Evolutionary conservation across 2,797 vertebrate genomes (phyloP), one percentile per base, ranked within the genome.

Genomic region (Pseudomugil gertrudae): DNA sequence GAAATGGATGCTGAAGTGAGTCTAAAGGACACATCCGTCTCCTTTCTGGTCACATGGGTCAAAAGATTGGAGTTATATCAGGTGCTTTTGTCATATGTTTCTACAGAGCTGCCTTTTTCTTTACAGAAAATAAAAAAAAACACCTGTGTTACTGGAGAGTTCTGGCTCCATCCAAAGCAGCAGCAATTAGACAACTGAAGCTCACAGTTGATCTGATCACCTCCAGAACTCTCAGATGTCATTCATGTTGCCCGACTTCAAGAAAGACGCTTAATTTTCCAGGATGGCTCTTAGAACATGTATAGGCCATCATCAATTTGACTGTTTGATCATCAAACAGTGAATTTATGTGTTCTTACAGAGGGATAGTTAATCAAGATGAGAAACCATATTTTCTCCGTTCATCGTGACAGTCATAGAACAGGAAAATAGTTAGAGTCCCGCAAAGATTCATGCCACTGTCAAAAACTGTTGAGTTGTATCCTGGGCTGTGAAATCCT

Each of bases 151-250:
- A 24, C 23, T 24, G 23, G 23, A 4, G 47, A 50, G 47, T 26
- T 45, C 11, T 60, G 13, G n/a, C 65, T 73, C 57, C 64, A 51
- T 56, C 62, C 51, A 58, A 69, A 69, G 53, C 48, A 24, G 61
- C 57, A 45, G 47, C 65, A 78, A 60, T 81, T 35, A 78, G 58
- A 66, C 69, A 65, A 40, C 69, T 57, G 78, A 63, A 74, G 67
- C 65, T 86, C 63, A 67, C 55, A 66, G 59, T 57, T 66, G 80
- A 86, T 75, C 76, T 55, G 72, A 33, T 53, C 56, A 80, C 74
- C 78, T 67, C 24, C 53, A 52, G 35, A 62, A 69, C 69, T 62
- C 67, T 83, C 71, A 77, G 65, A 78, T 23, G 1, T 57, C 66
- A 72, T 79, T 54, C 40, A 50, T 55, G 65, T 13, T 29, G 21